Evolutionary conservation across 2,888 invertebrate genomes (phyloP), one percentile per base, ranked within the genome.

Genomic region (Phlogophora meticulosa): DNA sequence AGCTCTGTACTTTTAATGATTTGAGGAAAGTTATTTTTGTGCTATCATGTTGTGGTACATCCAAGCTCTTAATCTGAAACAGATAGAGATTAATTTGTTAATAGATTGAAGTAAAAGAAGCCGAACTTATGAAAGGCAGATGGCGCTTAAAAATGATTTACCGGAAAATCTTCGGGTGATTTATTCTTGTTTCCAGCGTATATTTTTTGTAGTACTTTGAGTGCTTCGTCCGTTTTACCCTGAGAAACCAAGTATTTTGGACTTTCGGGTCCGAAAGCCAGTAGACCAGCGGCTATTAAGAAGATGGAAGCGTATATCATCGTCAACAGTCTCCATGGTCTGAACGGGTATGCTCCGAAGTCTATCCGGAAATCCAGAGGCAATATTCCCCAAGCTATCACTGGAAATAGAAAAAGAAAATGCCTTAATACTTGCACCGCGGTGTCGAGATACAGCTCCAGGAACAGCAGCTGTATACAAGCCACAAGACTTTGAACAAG

Each of bases 281-380:
- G 91, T 0, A 97, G 58, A 0, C 96, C 88, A 0, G 97, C 96
- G 20, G 89, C 85, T 9, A 97, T 60, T 1, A 97, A 75, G 77
- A 97, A 96, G 5, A 97, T 94, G 3, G 96, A 57, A 0, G 97
- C 96, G 77, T 97, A 96, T 0, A 97, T 69, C 0, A 97, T 94
- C 0, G 97, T 89, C 43, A 98, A 96, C 1, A 98, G 84, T 52
- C 98, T 96, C 98, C 98, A 98, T 0, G 98, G 96, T 57, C 96
- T 96, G 78, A 97, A 97, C 1, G 91, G 83, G 76, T 97, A 93
- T 1, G 92, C 88, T 2, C 97, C 92, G 36, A 96, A 89, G 77
- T 93, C 88, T 68, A 89, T 76, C 45, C 92, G 86, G 73, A 96
- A 92, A 51, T 95, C 88, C 0, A 96, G 65, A 0, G 98, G 98